These are phyloP conservation scores for Tenthredo mesomela DNA, from an alignment of 2,888 invertebrate species.

Conservation along the genomic window DNA sequence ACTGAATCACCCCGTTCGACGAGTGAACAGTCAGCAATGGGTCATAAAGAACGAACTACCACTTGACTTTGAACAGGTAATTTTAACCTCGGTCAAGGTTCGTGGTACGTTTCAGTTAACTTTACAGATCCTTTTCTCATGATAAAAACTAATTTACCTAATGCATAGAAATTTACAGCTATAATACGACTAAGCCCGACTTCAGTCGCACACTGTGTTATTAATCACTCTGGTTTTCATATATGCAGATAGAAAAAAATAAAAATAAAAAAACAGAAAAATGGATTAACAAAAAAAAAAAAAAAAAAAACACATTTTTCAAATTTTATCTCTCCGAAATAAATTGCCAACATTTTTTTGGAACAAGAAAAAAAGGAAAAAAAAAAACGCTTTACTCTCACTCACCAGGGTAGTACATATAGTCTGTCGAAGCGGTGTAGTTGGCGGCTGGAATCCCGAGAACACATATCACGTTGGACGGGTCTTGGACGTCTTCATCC, in stretches of 20 bases:
- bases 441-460: constrained; percentile 72
- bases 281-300: too few species aligned
- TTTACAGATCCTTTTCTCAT: background rate
- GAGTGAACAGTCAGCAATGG: background rate
- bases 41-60: background rate
- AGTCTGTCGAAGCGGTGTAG: constrained; percentile 70
- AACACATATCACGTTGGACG: constrained; percentile 70
- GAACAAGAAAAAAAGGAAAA: background rate
- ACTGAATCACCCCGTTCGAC: background rate
- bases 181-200: background rate
- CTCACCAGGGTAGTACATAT: constrained; percentile 74
- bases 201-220: background rate
- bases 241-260: background rate
- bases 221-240: constrained; percentile 5
- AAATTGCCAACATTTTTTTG: background rate
- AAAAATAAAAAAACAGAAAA: too few species aligned
- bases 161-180: constrained; percentile 35
- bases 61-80: constrained; percentile 4
- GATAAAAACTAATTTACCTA: constrained; percentile 31
- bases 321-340: background rate
- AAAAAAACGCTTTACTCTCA: constrained; percentile 16
- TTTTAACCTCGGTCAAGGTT: constrained; percentile 26
- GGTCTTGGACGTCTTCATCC: constrained; percentile 69
- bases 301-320: background rate
- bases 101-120: constrained; percentile 36